Conservation (phyloP, 2,888 invertebrate species). For the Tricholauxania praeusta region DNA sequence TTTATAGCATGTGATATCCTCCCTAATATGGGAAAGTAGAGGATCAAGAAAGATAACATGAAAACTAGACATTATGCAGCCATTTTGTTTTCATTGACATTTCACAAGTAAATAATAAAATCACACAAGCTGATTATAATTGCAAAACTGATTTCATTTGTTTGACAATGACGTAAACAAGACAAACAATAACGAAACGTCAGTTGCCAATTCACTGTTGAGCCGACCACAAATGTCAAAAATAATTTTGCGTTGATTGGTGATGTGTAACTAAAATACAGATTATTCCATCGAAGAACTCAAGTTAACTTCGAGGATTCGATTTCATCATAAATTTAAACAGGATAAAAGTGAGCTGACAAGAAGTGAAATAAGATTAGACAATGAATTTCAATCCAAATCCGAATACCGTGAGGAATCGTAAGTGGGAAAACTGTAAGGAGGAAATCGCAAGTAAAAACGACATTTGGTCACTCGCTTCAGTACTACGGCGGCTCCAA, state of each 20-base stretch:
- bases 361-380: neutral
- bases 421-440: slow-evolving; percentile 67
- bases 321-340: neutral
- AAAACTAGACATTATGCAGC: too few species aligned
- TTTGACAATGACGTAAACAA: too few species aligned
- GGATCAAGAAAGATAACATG: too few species aligned
- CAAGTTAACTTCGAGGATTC: slow-evolving; percentile 7
- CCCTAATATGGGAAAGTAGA: too few species aligned
- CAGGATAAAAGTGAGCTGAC: slow-evolving; percentile 1
- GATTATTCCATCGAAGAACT: slow-evolving; percentile 21
- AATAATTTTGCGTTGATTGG: slow-evolving; percentile 28
- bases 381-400: slow-evolving; percentile 66
- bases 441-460: slow-evolving; percentile 61
- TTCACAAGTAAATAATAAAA: too few species aligned
- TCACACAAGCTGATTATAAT: too few species aligned
- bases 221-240: slow-evolving; percentile 26
- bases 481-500: neutral
- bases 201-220: slow-evolving; percentile 20
- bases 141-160: too few species aligned
- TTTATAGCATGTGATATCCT: too few species aligned
- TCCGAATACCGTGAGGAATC: slow-evolving; percentile 60
- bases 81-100: too few species aligned
- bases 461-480: neutral
- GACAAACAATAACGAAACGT: too few species aligned
- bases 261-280: slow-evolving; percentile 41